These are phyloP conservation scores for Druon quercuslanigerum DNA, from an alignment of 1,140 invertebrate genomes.

Conservation along the genomic window DNA sequence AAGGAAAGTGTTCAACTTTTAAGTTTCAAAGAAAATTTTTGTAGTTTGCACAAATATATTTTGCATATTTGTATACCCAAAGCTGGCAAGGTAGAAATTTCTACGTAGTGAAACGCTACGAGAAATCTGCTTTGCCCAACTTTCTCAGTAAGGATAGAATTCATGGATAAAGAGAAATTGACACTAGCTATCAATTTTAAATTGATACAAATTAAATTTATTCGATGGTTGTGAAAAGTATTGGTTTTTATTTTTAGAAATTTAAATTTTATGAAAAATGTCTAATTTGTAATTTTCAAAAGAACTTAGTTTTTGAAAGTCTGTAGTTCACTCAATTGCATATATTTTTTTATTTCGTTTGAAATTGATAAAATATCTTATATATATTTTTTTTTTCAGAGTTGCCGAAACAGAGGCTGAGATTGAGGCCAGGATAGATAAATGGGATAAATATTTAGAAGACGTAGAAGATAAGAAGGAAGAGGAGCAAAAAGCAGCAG, in stretches of 20 bases:
- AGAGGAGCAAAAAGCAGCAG: conserved; percentile 53
- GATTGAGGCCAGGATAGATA: conserved; percentile 85
- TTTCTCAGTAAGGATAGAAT: neutral
- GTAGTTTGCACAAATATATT: neutral
- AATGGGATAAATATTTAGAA: conserved; percentile 93
- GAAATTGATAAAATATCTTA: conserved; percentile 7
- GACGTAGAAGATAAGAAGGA: conserved; percentile 68
- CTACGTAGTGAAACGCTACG: neutral
- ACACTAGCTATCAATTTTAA: no score
- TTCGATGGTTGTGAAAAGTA: no score
- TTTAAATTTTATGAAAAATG: neutral
- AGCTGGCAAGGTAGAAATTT: neutral
- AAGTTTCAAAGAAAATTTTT: neutral
- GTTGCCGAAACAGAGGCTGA: conserved; percentile 94
- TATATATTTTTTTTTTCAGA: conserved; percentile 67
- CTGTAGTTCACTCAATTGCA: no score
- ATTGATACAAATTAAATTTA: no score
- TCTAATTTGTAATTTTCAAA: neutral
- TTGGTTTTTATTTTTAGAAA: no score
- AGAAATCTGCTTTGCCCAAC: neutral
- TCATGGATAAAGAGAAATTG: no score
- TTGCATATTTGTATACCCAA: neutral
- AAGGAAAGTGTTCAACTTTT: neutral
- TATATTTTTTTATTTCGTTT: no score
- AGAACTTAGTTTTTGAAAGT: no score